Percentiles rank a stretch among this genome's conserved stretches.
These are phyloP conservation scores for human (Homo sapiens) DNA, from an alignment of 2,113 vertebrate species.

Conservation along the genomic window DNA sequence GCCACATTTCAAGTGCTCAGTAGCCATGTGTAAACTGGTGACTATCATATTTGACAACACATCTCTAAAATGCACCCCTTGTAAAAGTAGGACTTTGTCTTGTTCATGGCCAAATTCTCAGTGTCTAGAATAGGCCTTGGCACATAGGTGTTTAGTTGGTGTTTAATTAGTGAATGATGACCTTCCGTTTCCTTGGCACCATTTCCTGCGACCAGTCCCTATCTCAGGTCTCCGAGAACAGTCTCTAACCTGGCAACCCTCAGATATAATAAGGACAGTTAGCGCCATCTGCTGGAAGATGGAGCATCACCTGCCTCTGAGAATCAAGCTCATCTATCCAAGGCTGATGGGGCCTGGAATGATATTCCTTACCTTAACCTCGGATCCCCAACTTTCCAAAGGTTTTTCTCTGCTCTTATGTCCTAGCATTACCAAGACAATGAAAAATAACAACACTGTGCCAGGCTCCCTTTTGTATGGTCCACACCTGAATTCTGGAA, in stretches of 20 bases:
- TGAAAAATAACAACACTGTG: background rate
- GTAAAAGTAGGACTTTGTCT: background rate
- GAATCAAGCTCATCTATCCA: background rate
- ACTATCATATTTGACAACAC: background rate
- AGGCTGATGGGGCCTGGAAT: background rate
- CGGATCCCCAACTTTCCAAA: background rate
- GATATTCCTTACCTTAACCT: background rate
- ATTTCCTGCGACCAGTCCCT: background rate
- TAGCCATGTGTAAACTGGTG: background rate
- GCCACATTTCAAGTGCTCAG: background rate
- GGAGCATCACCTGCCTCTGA: background rate
- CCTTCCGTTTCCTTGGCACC: background rate
- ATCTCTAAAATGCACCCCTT: background rate
- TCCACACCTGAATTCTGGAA: background rate
- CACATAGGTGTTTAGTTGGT: background rate
- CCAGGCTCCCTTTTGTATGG: background rate
- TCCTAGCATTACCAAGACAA: background rate
- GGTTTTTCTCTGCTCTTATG: background rate
- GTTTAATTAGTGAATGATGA: background rate
- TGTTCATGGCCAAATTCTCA: background rate
- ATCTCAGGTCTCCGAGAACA: background rate
- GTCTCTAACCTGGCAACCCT: background rate
- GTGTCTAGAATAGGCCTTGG: background rate
- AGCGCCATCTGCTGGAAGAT: constrained; percentile 47
- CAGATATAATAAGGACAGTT: background rate